phyloP scores from a whole-genome alignment of 2,113 vertebrate species.

The Rhinolophus ferrumequinum region DNA sequence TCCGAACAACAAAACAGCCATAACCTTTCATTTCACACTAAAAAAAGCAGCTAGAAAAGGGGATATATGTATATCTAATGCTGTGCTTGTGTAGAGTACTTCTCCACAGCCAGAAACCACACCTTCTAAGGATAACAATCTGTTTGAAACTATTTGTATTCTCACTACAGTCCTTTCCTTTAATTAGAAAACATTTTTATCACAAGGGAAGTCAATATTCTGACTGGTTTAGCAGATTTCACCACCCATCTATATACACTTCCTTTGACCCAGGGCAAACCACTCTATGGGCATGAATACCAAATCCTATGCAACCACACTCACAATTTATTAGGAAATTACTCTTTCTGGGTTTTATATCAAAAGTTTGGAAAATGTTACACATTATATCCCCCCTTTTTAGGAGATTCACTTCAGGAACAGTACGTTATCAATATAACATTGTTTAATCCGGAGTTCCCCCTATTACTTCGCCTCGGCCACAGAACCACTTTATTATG shows the following conservation, averaged over 20 bases:
- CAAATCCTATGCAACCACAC: neutral
- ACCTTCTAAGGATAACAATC: neutral
- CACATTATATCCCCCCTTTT: neutral
- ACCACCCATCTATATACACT: neutral
- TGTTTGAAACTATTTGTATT: neutral
- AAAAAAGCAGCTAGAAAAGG: neutral
- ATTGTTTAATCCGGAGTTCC: neutral
- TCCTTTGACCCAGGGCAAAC: neutral
- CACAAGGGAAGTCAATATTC: neutral
- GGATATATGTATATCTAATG: neutral
- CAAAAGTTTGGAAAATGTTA: constrained; percentile 3
- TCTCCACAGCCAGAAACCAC: neutral
- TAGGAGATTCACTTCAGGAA: constrained; percentile 12
- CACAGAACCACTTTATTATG: neutral
- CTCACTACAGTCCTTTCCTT: neutral
- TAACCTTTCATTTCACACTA: neutral
- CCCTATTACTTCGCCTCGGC: neutral
- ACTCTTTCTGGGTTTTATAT: neutral
- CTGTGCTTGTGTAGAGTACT: neutral
- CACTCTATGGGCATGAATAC: neutral
- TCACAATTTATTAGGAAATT: neutral
- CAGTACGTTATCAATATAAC: neutral
- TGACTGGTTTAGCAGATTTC: neutral
- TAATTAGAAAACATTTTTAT: constrained; percentile 8
- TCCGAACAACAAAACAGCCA: neutral